These are phyloP conservation scores for Glossophaga mutica DNA, from an alignment of 2,797 vertebrate genomes.

Conservation along the genomic window DNA sequence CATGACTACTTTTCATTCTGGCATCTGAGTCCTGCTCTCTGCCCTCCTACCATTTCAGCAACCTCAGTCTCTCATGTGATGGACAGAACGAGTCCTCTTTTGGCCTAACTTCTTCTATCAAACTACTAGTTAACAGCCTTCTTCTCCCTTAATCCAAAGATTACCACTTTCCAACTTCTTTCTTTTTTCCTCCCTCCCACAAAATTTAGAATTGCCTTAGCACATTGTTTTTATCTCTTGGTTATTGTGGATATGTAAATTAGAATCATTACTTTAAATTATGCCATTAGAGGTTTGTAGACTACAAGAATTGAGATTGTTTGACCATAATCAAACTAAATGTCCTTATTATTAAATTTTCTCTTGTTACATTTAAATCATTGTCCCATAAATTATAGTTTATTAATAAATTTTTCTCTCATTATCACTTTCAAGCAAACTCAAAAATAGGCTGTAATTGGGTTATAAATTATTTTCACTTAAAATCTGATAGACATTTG, in stretches of 20 bases:
- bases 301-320: background rate
- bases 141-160: background rate
- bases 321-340: background rate
- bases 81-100: background rate
- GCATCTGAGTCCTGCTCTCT: background rate
- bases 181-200: background rate
- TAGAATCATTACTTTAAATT: background rate
- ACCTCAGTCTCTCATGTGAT: background rate
- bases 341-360: background rate
- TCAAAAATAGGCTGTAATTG: constrained; percentile 47
- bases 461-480: constrained; percentile 55
- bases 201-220: background rate
- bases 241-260: background rate
- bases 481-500: constrained; percentile 64
- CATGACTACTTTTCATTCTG: background rate
- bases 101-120: background rate
- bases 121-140: background rate
- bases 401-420: background rate
- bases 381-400: background rate
- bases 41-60: too few species aligned
- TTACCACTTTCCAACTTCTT: background rate
- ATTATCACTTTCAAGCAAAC: constrained; percentile 15
- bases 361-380: background rate
- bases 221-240: background rate
- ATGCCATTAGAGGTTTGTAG: background rate